Percentiles rank a stretch among this genome's conserved stretches.
These are phyloP conservation scores for Diarsia mendica DNA, from an alignment of 2,888 invertebrate species.

Conservation along the genomic window DNA sequence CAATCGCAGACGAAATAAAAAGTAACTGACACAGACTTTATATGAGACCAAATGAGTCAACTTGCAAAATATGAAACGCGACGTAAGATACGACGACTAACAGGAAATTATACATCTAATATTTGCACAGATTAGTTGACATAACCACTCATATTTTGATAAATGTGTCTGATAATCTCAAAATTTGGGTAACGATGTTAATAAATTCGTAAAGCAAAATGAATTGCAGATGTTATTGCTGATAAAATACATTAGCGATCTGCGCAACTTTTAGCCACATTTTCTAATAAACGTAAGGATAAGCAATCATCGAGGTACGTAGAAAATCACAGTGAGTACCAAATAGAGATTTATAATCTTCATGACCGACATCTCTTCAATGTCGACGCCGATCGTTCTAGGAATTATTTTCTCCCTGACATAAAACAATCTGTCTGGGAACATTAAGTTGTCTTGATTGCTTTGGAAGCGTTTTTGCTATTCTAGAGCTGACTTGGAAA, in stretches of 20 bases:
- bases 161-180: slow-evolving; percentile 3
- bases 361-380: slow-evolving; percentile 31
- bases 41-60: slow-evolving; percentile 64
- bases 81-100: slow-evolving; percentile 33
- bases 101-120: slow-evolving; percentile 50
- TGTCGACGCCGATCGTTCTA: slow-evolving; percentile 20
- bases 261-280: not conserved
- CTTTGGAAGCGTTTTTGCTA: slow-evolving; percentile 22
- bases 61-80: slow-evolving; percentile 59
- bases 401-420: slow-evolving; percentile 37
- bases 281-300: slow-evolving; percentile 12
- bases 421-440: slow-evolving; percentile 30
- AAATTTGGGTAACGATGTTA: slow-evolving; percentile 26
- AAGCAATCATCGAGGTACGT: not conserved
- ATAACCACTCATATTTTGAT: slow-evolving; percentile 33
- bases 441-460: slow-evolving; percentile 25
- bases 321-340: not conserved
- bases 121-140: slow-evolving; percentile 35
- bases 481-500: slow-evolving; percentile 7
- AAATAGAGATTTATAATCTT: slow-evolving; percentile 26
- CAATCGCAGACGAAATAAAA: slow-evolving; percentile 68
- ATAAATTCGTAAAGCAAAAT: slow-evolving; percentile 16
- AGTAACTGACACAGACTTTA: slow-evolving; percentile 51
- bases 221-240: slow-evolving; percentile 19
- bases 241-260: slow-evolving; percentile 8